Base-by-base conservation (phyloP, 1,140 invertebrate species). In the Achatina immaculata region DNA sequence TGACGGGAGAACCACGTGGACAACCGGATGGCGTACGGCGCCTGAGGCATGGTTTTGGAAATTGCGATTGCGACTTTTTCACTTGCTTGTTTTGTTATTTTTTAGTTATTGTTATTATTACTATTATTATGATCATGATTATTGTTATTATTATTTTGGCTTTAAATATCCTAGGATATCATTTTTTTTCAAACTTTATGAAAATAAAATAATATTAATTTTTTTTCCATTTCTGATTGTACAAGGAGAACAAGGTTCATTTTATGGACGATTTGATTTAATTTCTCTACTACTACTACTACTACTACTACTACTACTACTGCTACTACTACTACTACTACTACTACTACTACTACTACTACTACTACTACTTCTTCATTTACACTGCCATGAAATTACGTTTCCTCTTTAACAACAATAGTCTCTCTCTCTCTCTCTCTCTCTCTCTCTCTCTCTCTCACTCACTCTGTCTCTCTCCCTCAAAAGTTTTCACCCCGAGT, bases 351-450 rank as follows among this genome's bases (percentile, higher is more conserved):
- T 55, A 14, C n/a, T n/a, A n/a, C 14, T 55, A 16, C n/a, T n/a
- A 16, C 51, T 55, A 16, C n/a, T n/a, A 16, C 51, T 55, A 14
- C n/a, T 55, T 55, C 51, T 55, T 55, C 51, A 16, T n/a, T 55
- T 55, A 16, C 51, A 16, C 51, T 55, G 14, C 51, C n/a, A 16
- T n/a, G 14, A 14, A n/a, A n/a, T 55, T 55, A 16, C 51, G 14
- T n/a, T 55, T 55, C n/a, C 51, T 55, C 51, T 55, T n/a, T 55
- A n/a, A n/a, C n/a, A n/a, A 14, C n/a, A 16, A 16, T n/a, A 16
- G 14, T 55, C 51, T 55, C 51, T 55, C 51, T 55, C 51, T 55
- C n/a, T 55, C 51, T 55, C 51, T 55, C 51, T 55, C 51, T 55
- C 51, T 55, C 51, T 55, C 51, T 14, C 51, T 55, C 51, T 55